Evolutionary conservation across 1,140 invertebrate species (phyloP), one percentile per base, ranked within the genome.

Genomic region (Arctopsyche grandis): DNA sequence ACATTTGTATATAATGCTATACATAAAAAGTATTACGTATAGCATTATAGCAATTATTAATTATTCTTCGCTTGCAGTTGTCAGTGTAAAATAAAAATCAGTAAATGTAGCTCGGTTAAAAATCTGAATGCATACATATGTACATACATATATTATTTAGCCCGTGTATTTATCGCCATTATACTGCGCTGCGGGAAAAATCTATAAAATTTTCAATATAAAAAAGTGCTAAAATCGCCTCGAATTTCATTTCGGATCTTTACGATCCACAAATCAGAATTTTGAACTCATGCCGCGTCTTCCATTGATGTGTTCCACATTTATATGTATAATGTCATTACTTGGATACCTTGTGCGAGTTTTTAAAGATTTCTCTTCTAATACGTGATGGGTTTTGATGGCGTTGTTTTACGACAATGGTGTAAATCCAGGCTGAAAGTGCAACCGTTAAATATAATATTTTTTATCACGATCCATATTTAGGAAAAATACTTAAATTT

Each of bases 131-230:
- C n/a, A n/a, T n/a, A n/a, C n/a, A n/a, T n/a, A n/a, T n/a, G n/a
- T n/a, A n/a, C n/a, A 38, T 38, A 7, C 29, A 7, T 4, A 38
- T 38, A 38, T 38, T 38, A 38, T 7, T 38, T 38, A 38, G 29
- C 29, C 29, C 29, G 29, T 38, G 7, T 38, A 38, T 38, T 38
- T 38, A 38, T 38, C 29, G 1, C 7, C 29, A 38, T 38, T 38
- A 38, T 38, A 38, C 29, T 1, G 7, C 29, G 29, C 29, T 38
- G 19, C 24, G 21, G 14, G 26, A 66, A 66, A 66, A 66, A 66
- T 66, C 63, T 66, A 66, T 66, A 66, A 66, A 66, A 66, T 66
- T 66, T 66, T 66, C 63, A 66, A 66, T 66, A 66, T 66, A 66
- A 52, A 52, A 52, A 52, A 10, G 48, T 10, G 48, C 1, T 4